Conservation (phyloP, 2,797 vertebrate species). For the Eutrigla gurnardus region DNA sequence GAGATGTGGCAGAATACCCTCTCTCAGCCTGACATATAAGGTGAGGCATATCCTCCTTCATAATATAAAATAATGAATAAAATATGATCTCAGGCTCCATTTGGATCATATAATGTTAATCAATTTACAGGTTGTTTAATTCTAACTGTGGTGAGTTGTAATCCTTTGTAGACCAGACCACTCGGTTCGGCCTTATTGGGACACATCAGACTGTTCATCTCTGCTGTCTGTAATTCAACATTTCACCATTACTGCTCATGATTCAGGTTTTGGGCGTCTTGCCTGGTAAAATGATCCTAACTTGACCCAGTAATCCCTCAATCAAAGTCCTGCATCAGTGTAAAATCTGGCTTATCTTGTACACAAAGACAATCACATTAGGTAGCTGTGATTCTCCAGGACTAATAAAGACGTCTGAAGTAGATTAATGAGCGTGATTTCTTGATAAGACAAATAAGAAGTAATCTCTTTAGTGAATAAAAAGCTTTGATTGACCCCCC, state of each 20-base stretch:
- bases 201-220: neutral
- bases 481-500: conserved; percentile 41
- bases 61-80: no score
- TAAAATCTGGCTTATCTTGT: conserved; percentile 55
- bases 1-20: no score
- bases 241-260: neutral
- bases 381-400: conserved; percentile 17
- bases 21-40: no score
- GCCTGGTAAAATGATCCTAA: conserved; percentile 3
- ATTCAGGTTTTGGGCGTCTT: neutral
- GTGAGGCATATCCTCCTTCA: no score
- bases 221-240: neutral
- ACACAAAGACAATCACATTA: conserved; percentile 50
- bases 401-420: conserved; percentile 45
- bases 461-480: conserved; percentile 19
- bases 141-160: no score
- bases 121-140: no score
- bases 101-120: no score
- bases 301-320: neutral
- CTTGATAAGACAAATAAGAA: conserved; percentile 68
- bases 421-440: conserved; percentile 61
- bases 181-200: no score
- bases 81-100: no score
- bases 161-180: no score
- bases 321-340: conserved; percentile 38